Base-by-base conservation (phyloP, 2,797 vertebrate genomes). In the Chiloscyllium punctatum region DNA sequence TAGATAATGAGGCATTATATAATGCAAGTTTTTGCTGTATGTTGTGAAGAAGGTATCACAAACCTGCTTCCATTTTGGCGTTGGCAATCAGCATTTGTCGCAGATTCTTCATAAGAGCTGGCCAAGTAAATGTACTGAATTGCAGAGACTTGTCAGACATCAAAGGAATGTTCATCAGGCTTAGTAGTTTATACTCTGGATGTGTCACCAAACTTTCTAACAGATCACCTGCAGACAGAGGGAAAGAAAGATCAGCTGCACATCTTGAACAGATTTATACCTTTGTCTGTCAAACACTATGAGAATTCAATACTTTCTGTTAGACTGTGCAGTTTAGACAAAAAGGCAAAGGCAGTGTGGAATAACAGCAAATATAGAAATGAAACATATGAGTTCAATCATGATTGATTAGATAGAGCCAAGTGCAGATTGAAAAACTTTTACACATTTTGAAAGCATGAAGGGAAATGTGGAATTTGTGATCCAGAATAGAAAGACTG, bases 81-180 rank as follows among this genome's bases (percentile, higher is more conserved):
- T 98, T 98, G 33, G 99, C 98, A 96, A 99, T 98, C 87, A 99
- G 98, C 98, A 99, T 99, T 97, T 99, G 99, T 95, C 99, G 98
- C n/a, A 99, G 97, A 96, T 98, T 99, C 96, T 98, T 99, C 96
- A 99, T 97, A 95, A 99, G 97, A 57, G 98, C 98, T 0, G 98
- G 97, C 99, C 99, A 99, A 96, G 97, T 98, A 97, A 99, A 99
- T 0, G 98, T 96, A 96, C 98, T 99, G 94, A 98, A 99, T 0
- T 98, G 97, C 6, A 99, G 97, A 88, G 98, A 99, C 94, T 97
- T 97, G 94, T 98, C 98, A 79, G 98, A 97, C 98, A 99, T 98
- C 94, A 99, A 99, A 95, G 99, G 99, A 97, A 99, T 98, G 95
- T 98, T 98, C 90, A 97, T 96, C 94, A 99, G 94, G 42, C 98